These are phyloP conservation scores for Vannuccia rotundouncinata DNA, from an alignment of 2,888 invertebrate species.

Conservation along the genomic window DNA sequence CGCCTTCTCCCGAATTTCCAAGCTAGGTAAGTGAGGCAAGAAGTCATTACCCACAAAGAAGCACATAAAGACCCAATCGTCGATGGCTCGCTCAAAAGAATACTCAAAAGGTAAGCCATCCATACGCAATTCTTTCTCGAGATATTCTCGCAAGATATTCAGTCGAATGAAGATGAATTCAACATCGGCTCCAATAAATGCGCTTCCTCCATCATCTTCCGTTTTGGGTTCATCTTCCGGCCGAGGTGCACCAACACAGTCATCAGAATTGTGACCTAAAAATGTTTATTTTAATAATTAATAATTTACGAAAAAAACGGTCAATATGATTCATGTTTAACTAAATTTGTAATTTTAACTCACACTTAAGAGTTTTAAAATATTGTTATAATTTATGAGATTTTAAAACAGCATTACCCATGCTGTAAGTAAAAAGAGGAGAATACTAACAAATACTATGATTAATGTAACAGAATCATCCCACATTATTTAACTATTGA, in stretches of 20 bases:
- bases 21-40: constrained; percentile 88
- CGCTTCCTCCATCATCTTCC: background rate
- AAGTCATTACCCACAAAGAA: constrained; percentile 99
- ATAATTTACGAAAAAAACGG: too few relatives aligned
- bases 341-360: too few relatives aligned
- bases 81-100: constrained; percentile 85
- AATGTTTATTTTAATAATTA: too few relatives aligned
- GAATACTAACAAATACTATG: too few relatives aligned
- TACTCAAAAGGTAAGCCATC: constrained; percentile 79
- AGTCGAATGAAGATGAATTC: constrained; percentile 83
- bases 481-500: too few relatives aligned
- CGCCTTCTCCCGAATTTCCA: constrained; percentile 90
- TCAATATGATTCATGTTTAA: too few relatives aligned
- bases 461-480: too few relatives aligned
- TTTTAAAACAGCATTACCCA: too few relatives aligned
- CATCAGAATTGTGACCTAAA: constrained; percentile 84
- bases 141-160: constrained; percentile 82
- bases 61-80: constrained; percentile 97
- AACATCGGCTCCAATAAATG: constrained; percentile 47
- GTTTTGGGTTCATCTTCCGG: background rate
- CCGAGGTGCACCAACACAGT: constrained; percentile 70
- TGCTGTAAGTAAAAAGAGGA: too few relatives aligned
- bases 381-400: too few relatives aligned
- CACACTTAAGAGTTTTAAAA: too few relatives aligned
- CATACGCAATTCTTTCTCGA: constrained; percentile 80